These are phyloP conservation scores for Zaprionus bogoriensis DNA, from an alignment of 2,888 invertebrate species.

Conservation along the genomic window DNA sequence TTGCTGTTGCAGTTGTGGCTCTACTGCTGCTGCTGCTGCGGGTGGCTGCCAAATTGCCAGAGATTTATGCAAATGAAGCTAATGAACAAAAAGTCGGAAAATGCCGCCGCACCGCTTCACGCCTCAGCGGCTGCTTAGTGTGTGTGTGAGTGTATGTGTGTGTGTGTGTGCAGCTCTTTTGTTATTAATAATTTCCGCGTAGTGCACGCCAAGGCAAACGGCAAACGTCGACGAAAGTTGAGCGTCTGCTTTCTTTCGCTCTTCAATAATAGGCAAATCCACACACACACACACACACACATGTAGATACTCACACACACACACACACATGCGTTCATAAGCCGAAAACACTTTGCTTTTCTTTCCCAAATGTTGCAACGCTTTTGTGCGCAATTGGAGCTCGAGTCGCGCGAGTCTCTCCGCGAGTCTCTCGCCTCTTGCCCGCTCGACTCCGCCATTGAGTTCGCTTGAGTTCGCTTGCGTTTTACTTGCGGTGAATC, in stretches of 20 bases:
- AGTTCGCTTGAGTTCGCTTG: constrained; percentile 12
- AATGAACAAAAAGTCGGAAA: constrained; percentile 73
- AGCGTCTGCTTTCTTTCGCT: constrained; percentile 53
- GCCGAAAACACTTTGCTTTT: constrained; percentile 58
- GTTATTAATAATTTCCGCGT: constrained; percentile 76
- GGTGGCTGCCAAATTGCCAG: constrained; percentile 50
- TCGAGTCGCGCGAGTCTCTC: too few relatives aligned
- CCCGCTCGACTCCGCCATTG: too few relatives aligned
- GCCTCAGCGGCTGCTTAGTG: constrained; percentile 46
- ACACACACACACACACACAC: constrained; percentile 9
- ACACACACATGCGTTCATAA: constrained; percentile 9
- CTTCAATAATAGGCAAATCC: constrained; percentile 56
- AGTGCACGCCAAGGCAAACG: constrained; percentile 56
- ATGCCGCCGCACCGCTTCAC: too few relatives aligned
- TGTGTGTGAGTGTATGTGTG: background rate
- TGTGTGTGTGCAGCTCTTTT: constrained; percentile 39
- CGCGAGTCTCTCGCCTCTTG: too few relatives aligned
- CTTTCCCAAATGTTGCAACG: constrained; percentile 68
- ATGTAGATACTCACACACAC: background rate
- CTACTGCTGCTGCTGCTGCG: constrained; percentile 6
- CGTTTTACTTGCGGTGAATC: constrained; percentile 16
- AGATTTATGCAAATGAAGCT: constrained; percentile 74
- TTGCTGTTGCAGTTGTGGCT: constrained; percentile 3
- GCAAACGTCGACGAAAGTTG: constrained; percentile 61
- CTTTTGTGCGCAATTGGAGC: constrained; percentile 75